Evolutionary conservation across 1,140 invertebrate species (phyloP), one percentile per base, ranked within the genome.

Genomic region (Pachypsylla venusta): DNA sequence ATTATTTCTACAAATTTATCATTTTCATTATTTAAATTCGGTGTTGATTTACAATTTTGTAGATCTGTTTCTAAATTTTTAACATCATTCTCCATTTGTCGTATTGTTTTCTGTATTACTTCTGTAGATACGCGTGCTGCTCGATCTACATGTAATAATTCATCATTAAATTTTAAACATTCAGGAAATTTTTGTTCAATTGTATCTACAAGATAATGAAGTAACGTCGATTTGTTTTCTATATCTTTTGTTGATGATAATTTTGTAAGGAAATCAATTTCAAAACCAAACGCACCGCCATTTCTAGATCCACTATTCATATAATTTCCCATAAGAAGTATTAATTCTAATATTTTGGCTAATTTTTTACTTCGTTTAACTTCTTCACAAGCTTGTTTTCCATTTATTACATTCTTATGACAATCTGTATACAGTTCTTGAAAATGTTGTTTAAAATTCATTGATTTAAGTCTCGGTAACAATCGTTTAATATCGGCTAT

Each of bases 201-300:
- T 1, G 83, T 84, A 64, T 94, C 84, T 0, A 87, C 90, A 35
- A 99, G 72, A 68, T 92, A 97, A 70, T 98, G 94, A 48, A 98
- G 75, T 20, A 99, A 73, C 0, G 93, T 98, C 57, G 84, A 82
- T 66, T 91, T 89, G 67, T 96, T 95, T 66, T 98, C 89, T 10
- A 84, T 74, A 69, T 96, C 89, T 76, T 98, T 98, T 2, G 94
- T 98, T 59, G 85, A 84, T n/a, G 83, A 83, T 61, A 97, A 74
- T 84, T 98, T 98, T 0, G 92, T 87, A 1, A 99, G 76, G 70
- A 91, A 98, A 69, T 83, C 93, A 58, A 98, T 94, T 72, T 99
- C 93, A 73, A 98, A 99, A 3, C 91, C 96, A 67, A 92, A 86
- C 1, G 93, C 91, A 65, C 91, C 86, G 7, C 84, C 93, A 69